A percentile compares a stretch with the other conserved stretches of the same genome.
phyloP scores from a whole-genome alignment of 2,888 invertebrate species.

The Cosmia pyralina region DNA sequence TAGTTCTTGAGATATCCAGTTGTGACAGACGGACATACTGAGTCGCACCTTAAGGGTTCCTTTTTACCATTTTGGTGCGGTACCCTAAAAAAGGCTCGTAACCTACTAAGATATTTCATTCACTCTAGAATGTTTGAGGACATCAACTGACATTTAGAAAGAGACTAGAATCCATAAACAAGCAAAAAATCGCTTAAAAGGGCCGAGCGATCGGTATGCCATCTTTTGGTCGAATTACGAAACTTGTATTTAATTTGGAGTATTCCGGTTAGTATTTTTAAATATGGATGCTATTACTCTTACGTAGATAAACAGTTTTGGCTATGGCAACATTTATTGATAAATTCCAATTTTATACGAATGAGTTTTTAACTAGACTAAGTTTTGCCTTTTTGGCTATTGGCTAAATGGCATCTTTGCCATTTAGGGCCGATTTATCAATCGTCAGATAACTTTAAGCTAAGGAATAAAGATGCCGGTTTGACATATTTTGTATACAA shows the following conservation, averaged over 20 bases:
- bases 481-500: no score
- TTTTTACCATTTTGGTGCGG: no score
- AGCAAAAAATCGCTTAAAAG: conserved; percentile 26
- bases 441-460: no score
- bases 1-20: no score
- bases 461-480: no score
- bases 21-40: no score
- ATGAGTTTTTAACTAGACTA: background rate
- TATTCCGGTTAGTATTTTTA: conserved; percentile 1
- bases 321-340: background rate
- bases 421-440: no score
- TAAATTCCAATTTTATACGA: background rate
- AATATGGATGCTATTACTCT: background rate
- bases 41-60: no score
- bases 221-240: conserved; percentile 31
- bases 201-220: conserved; percentile 26
- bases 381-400: background rate
- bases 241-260: conserved; percentile 19
- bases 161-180: conserved; percentile 22
- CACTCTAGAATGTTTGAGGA: conserved; percentile 50
- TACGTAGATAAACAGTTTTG: background rate
- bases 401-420: background rate
- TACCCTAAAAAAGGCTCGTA: no score
- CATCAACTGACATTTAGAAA: conserved; percentile 52
- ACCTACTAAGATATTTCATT: conserved; percentile 26